These are phyloP conservation scores for Oegoconia quadripuncta DNA, from an alignment of 2,888 invertebrate genomes.

Conservation along the genomic window DNA sequence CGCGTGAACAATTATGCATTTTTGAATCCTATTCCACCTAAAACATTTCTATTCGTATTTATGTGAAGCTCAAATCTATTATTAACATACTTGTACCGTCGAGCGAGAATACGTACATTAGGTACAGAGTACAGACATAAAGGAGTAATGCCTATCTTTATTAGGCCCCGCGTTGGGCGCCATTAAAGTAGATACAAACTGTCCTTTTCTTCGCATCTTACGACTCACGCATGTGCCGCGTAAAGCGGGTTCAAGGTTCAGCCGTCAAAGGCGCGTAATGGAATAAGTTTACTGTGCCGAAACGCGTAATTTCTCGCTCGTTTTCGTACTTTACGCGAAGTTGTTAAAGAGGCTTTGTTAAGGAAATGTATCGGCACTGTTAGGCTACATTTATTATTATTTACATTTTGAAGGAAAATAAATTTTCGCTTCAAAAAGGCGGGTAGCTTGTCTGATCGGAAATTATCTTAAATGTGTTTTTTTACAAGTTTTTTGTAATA, in stretches of 20 bases:
- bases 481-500: too few species aligned
- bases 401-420: too few species aligned
- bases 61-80: too few species aligned
- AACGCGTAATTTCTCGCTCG: constrained; percentile 9
- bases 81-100: background rate
- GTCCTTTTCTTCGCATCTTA: too few species aligned
- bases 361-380: constrained; percentile 1
- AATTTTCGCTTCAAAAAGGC: too few species aligned
- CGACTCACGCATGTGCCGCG: background rate
- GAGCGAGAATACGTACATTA: too few species aligned
- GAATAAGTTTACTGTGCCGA: constrained; percentile 16
- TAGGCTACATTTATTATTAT: background rate
- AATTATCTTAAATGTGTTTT: too few species aligned
- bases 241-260: constrained; percentile 1
- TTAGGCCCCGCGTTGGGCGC: background rate
- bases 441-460: too few species aligned
- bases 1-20: too few species aligned
- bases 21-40: too few species aligned
- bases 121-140: too few species aligned
- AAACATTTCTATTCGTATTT: too few species aligned
- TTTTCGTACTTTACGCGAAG: constrained; percentile 1
- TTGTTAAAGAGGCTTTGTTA: constrained; percentile 5
- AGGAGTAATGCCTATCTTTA: background rate
- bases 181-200: background rate
- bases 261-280: constrained; percentile 13